phyloP scores from a whole-genome alignment of 2,113 vertebrate genomes.

The Amblyopsis rosae region DNA sequence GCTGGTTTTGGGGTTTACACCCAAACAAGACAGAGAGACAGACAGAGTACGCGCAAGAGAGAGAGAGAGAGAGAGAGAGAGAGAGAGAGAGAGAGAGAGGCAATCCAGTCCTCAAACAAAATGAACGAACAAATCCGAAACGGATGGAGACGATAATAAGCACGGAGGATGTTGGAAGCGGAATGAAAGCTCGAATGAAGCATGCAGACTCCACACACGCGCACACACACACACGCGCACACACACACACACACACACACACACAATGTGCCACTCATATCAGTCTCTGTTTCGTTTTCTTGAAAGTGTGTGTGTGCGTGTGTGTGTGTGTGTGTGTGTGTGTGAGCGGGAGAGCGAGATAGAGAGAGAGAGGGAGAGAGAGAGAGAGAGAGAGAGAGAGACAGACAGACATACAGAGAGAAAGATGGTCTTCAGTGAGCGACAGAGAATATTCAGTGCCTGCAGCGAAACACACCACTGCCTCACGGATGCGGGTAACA shows the following conservation, averaged over 20 bases:
- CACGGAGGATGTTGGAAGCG: constrained; percentile 38
- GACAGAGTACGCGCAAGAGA: constrained; percentile 3
- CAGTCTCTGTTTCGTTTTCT: no score
- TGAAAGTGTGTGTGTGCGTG: constrained; percentile 7
- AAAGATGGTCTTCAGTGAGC: constrained; percentile 11
- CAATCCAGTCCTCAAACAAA: constrained; percentile 8
- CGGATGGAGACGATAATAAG: constrained; percentile 24
- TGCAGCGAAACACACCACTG: constrained; percentile 24
- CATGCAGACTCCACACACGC: constrained; percentile 54
- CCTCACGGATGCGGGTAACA: not conserved
- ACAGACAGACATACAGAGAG: constrained; percentile 14
- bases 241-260: no score
- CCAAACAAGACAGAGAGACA: no score
- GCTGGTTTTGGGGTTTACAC: no score
- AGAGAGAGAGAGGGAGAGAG: constrained; percentile 26
- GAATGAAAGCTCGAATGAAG: constrained; percentile 49
- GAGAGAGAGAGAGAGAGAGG: constrained; percentile 11
- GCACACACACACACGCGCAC: not conserved
- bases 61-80: not conserved
- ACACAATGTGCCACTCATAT: no score
- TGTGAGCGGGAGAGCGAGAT: not conserved
- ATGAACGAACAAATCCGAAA: constrained; percentile 24
- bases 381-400: constrained; percentile 22
- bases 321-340: not conserved
- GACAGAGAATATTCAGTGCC: constrained; percentile 1